phyloP scores from a whole-genome alignment of 2,888 invertebrate genomes.

The Euclidia mi region DNA sequence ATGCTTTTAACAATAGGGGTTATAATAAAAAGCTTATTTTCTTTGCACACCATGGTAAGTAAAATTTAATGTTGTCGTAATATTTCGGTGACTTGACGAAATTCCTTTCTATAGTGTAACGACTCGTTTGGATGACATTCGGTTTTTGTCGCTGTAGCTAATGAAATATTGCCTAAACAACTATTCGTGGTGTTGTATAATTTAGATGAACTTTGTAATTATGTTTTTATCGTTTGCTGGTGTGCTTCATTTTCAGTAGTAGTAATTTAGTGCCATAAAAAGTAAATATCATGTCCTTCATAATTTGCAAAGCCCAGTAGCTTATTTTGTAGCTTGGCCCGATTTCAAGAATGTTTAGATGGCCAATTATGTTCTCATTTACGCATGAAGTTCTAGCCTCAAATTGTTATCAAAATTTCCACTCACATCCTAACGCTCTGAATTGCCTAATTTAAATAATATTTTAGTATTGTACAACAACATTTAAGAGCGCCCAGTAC shows the following conservation, averaged over 20 bases:
- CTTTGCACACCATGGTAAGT: conserved; percentile 59
- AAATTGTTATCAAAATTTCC: conserved; percentile 28
- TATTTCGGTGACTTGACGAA: conserved; percentile 59
- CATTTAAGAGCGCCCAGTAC: conserved; percentile 5
- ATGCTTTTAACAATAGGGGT: not conserved
- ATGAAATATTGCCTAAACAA: conserved; percentile 48
- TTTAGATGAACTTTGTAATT: too few species aligned
- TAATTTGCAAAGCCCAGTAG: too few species aligned
- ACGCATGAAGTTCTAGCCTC: conserved; percentile 16
- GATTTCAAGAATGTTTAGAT: too few species aligned
- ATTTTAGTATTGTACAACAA: conserved; percentile 6
- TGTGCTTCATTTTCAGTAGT: too few species aligned
- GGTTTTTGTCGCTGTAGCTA: conserved; percentile 42
- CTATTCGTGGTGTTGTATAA: too few species aligned
- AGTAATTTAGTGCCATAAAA: too few species aligned
- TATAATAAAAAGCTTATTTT: conserved; percentile 34
- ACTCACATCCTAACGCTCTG: conserved; percentile 13
- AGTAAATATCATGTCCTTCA: too few species aligned
- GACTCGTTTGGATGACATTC: conserved; percentile 51
- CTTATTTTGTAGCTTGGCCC: too few species aligned
- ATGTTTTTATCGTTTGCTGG: too few species aligned
- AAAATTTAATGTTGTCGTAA: conserved; percentile 64
- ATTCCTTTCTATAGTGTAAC: conserved; percentile 42
- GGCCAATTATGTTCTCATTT: conserved; percentile 42
- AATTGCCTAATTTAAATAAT: conserved; percentile 25